Percentiles rank a stretch among this genome's conserved stretches.
Conservation (phyloP, 2,888 invertebrate species). For the Drosophila subquinaria region DNA sequence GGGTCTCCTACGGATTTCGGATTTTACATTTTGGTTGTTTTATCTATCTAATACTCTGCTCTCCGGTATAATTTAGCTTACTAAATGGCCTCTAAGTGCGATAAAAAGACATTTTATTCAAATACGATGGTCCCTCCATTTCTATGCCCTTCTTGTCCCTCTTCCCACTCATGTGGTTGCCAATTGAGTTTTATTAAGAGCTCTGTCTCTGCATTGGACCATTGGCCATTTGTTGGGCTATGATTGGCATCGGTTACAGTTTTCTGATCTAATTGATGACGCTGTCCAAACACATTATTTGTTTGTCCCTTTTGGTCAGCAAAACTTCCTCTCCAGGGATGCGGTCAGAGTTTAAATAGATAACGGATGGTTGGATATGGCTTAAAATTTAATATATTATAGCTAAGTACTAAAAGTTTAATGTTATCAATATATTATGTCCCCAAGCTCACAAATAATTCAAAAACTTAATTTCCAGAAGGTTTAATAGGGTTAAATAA, state of each 20-base stretch:
- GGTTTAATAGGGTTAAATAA: background rate
- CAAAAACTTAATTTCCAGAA: background rate
- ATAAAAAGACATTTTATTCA: slow-evolving; percentile 77
- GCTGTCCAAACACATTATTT: slow-evolving; percentile 51
- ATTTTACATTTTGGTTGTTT: slow-evolving; percentile 37
- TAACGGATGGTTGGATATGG: slow-evolving; percentile 24
- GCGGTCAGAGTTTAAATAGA: slow-evolving; percentile 43
- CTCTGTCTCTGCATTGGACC: slow-evolving; percentile 33
- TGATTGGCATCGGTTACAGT: slow-evolving; percentile 65
- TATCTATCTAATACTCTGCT: slow-evolving; percentile 60
- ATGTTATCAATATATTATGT: slow-evolving; percentile 9
- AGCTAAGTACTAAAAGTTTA: background rate
- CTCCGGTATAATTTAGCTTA: slow-evolving; percentile 70
- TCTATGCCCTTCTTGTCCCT: background rate
- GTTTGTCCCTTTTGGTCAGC: slow-evolving; percentile 14
- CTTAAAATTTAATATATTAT: slow-evolving; percentile 2
- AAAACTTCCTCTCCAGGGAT: background rate
- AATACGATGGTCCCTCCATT: slow-evolving; percentile 33
- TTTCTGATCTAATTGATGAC: slow-evolving; percentile 57
- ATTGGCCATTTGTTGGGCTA: slow-evolving; percentile 64
- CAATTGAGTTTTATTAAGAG: slow-evolving; percentile 76
- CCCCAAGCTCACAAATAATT: background rate
- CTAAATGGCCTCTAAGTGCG: slow-evolving; percentile 78
- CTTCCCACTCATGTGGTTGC: slow-evolving; percentile 36
- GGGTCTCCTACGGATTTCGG: slow-evolving; percentile 12